A percentile compares a stretch with the other conserved stretches of the same genome.
Evolutionary conservation across 1,140 invertebrate genomes (phyloP).

Genomic region (Ostrea denselamellosa): DNA sequence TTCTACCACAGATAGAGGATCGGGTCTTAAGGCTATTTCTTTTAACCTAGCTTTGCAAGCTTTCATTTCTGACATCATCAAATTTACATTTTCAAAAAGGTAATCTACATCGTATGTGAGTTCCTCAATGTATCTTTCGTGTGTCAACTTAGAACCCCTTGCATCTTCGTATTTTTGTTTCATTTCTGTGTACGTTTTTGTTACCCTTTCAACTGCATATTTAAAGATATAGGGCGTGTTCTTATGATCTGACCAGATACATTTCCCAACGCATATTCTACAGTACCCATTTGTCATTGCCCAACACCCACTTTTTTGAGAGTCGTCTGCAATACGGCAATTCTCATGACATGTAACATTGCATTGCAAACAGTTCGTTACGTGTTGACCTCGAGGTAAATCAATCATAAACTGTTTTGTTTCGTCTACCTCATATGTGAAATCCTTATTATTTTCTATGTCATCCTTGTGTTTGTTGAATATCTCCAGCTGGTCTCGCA

Average conservation of each 20-base stretch:
- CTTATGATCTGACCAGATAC: constrained; percentile 50
- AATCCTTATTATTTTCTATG: constrained; percentile 59
- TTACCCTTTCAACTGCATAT: neutral
- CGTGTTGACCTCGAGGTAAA: constrained; percentile 46
- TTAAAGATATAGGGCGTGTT: constrained; percentile 48
- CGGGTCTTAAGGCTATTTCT: constrained; percentile 49
- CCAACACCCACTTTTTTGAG: neutral
- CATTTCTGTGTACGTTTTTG: constrained; percentile 34
- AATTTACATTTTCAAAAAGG: neutral
- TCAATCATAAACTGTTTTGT: neutral
- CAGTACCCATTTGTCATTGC: constrained; percentile 47
- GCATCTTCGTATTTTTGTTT: constrained; percentile 45
- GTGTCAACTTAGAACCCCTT: neutral
- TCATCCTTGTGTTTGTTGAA: constrained; percentile 51
- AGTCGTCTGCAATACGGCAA: constrained; percentile 36
- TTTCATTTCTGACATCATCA: constrained; percentile 39
- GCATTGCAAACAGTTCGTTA: constrained; percentile 62
- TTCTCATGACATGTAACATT: constrained; percentile 60
- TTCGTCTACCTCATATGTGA: constrained; percentile 48
- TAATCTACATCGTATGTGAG: constrained; percentile 23
- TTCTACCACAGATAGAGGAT: constrained; percentile 48
- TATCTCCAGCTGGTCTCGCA: constrained; percentile 47
- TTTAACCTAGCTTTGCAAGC: constrained; percentile 31
- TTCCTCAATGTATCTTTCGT: neutral
- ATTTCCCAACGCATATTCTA: constrained; percentile 49